Conservation (phyloP, 2,797 vertebrate genomes). For the Todus mexicanus region DNA sequence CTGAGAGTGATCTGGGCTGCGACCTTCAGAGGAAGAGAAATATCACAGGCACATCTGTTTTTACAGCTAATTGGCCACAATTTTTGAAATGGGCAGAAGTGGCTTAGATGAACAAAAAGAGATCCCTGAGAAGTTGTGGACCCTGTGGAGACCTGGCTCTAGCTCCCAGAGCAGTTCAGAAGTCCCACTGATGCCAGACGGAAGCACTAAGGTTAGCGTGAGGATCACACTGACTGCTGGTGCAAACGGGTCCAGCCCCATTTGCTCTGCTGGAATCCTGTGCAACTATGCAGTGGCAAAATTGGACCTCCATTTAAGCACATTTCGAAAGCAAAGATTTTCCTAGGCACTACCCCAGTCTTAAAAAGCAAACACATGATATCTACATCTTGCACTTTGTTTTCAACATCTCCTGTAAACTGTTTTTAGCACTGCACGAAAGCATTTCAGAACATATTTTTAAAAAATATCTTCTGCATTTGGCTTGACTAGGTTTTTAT, state of each 20-base stretch:
- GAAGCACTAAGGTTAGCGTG: rapidly evolving
- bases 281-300: background rate
- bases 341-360: background rate
- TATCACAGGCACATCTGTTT: slow-evolving; percentile 2
- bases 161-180: background rate
- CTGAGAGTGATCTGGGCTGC: background rate
- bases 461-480: background rate
- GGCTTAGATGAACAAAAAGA: slow-evolving; percentile 1
- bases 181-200: rapidly evolving
- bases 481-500: background rate
- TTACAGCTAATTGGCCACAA: background rate
- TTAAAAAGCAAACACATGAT: slow-evolving; percentile 13
- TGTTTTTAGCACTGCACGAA: background rate
- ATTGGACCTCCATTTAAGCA: background rate
- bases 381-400: slow-evolving; percentile 7
- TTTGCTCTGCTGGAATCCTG: background rate
- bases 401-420: slow-evolving; percentile 7
- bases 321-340: background rate
- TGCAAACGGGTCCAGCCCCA: background rate
- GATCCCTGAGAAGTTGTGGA: background rate
- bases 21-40: slow-evolving; percentile 25
- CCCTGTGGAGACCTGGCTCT: background rate
- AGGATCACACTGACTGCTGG: background rate
- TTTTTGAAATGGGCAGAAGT: slow-evolving; percentile 42
- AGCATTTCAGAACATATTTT: background rate